Base-by-base conservation (phyloP, 2,797 vertebrate species). In the Lacerta viridis region DNA sequence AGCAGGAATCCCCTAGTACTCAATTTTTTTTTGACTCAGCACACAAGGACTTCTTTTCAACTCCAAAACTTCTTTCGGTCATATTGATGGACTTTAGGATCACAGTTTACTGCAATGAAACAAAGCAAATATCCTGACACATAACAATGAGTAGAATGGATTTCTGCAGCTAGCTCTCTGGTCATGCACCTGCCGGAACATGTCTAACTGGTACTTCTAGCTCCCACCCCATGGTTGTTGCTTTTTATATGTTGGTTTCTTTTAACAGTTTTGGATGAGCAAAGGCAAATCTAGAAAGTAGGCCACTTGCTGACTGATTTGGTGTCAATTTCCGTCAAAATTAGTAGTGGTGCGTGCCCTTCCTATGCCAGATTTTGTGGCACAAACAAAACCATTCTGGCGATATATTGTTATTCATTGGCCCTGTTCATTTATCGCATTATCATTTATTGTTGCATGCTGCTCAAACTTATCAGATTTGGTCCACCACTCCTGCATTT, bases 31-130 rank as follows among this genome's bases (percentile, higher is more conserved):
- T 92, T 94, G 93, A 94, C 95, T 97, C 97, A 97, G 96, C 96
- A 97, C 92, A 97, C 97, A 97, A 97, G 97, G 97, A 97, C 96
- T 97, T 96, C 95, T 97, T 95, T 95, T 96, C 95, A 96, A 96
- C 96, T 97, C 96, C 97, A 97, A 97, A 97, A 97, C 98, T 97
- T 98, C 97, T 96, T 97, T 98, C 97, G 97, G 98, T 98, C 98
- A 98, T 98, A 98, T 97, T 98, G 97, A 98, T 98, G 98, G 97
- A 98, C 98, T 98, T 98, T 98, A 98, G 97, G 98, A 97, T 98
- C 98, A 97, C 97, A 98, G 97, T 98, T 98, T 98, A 98, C 98
- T 98, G 98, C 97, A 98, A 98, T 98, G 98, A 98, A 97, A 98
- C 97, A 98, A 98, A 98, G 98, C 98, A 98, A 98, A 98, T 97